Evolutionary conservation across 92 coral and sea anemone species (phyloP).

Genomic region (Blastomussa wellsi): DNA sequence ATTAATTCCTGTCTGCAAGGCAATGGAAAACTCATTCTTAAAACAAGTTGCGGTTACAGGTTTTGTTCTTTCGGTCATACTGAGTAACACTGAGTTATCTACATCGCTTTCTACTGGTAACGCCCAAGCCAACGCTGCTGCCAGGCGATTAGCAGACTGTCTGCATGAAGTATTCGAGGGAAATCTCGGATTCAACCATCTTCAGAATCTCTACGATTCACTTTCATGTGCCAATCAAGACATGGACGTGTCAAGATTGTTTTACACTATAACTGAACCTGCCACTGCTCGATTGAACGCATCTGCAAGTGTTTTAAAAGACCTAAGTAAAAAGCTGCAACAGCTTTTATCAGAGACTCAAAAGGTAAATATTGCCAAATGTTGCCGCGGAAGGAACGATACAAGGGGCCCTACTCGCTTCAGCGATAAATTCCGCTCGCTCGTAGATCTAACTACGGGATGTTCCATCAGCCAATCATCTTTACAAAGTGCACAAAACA

Average conservation of each 20-base stretch:
- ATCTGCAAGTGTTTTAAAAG: conserved; percentile 15
- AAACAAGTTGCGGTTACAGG: not conserved
- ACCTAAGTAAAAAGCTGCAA: not conserved
- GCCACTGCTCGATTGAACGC: conserved; percentile 32
- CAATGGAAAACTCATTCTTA: not conserved
- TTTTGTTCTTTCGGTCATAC: not conserved
- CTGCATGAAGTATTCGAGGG: conserved; percentile 33
- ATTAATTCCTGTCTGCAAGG: not conserved
- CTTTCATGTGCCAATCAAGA: conserved; percentile 19
- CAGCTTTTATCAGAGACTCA: not conserved
- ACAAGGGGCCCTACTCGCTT: not conserved
- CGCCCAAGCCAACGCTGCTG: conserved; percentile 1
- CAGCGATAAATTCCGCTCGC: conserved; percentile 17
- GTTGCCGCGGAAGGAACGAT: conserved; percentile 11
- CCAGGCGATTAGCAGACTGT: conserved; percentile 1
- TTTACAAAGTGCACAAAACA: not conserved
- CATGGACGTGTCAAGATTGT: conserved; percentile 12
- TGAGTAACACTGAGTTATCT: not conserved
- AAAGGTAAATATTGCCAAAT: not conserved
- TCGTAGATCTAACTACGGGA: conserved; percentile 8
- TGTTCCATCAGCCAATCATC: conserved; percentile 2
- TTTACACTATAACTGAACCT: conserved; percentile 36
- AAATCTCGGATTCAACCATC: conserved; percentile 43
- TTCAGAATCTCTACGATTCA: conserved; percentile 45
- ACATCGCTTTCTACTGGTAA: not conserved